Conservation (phyloP, 2,888 invertebrate species). For the Agrochola circellaris region DNA sequence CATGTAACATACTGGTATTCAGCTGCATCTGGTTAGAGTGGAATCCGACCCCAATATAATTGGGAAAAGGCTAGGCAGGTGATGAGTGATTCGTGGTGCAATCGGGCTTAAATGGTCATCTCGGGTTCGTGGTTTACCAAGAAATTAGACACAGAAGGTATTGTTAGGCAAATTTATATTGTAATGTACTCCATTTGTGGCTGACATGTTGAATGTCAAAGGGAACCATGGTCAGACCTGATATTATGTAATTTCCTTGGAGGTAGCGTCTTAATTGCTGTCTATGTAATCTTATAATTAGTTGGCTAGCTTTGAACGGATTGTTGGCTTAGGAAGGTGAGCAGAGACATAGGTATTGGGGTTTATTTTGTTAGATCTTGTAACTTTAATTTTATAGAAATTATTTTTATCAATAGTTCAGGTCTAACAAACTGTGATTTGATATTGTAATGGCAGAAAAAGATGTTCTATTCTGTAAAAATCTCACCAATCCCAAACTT, state of each 20-base stretch:
- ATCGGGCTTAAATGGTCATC: neutral
- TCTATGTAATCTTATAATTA: slow-evolving; percentile 54
- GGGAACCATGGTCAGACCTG: slow-evolving; percentile 29
- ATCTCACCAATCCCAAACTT: too few relatives aligned
- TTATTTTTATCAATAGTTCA: neutral
- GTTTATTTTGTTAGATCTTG: neutral
- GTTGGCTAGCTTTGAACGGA: slow-evolving; percentile 35
- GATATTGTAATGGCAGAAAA: neutral
- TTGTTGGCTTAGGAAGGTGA: slow-evolving; percentile 40
- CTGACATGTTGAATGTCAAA: slow-evolving; percentile 42
- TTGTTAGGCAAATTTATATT: slow-evolving; percentile 34
- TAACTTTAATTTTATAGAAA: slow-evolving; percentile 10
- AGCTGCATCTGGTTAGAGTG: too few relatives aligned
- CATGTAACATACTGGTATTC: too few relatives aligned
- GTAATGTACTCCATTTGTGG: slow-evolving; percentile 29
- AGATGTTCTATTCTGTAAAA: neutral
- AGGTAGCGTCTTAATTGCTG: slow-evolving; percentile 44
- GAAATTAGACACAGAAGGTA: slow-evolving; percentile 22
- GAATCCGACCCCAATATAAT: too few relatives aligned
- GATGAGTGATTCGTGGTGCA: too few relatives aligned
- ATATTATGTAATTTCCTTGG: slow-evolving; percentile 55
- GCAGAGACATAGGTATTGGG: slow-evolving; percentile 9
- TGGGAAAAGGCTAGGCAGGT: too few relatives aligned
- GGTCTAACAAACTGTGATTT: neutral
- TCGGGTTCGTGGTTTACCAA: neutral